Evolutionary conservation across 2,113 vertebrate species (phyloP), one percentile per base, ranked within the genome.

Genomic region (Thomomys bottae): DNA sequence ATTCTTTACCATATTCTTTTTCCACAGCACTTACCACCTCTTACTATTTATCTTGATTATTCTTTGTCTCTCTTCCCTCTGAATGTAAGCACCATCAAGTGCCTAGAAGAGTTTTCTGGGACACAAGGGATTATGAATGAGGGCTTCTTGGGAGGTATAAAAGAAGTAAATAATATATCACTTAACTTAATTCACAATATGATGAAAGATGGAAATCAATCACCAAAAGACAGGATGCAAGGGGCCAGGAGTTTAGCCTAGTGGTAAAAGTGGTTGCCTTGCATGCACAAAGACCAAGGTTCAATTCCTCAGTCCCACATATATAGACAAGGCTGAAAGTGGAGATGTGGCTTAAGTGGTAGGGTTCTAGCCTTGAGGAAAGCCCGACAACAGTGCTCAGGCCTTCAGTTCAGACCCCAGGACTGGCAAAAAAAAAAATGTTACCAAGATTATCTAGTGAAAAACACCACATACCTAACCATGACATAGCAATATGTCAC

Each of bases 401-500:
- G 45, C 45, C 45, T 12, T 11, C 9, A 49, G 45, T 49, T 49
- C 45, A 49, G 45, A 12, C 45, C 45, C 45, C 9, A 1, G 45
- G 14, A 8, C 45, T n/a, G n/a, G n/a, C n/a, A n/a, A n/a, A n/a
- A n/a, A n/a, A n/a, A n/a, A n/a, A n/a, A 81, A 70, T 3, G 8
- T 72, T 75, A 42, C 78, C 26, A 61, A 32, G 49, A 54, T 42
- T 40, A 32, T 34, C 91, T 77, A 75, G 26, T 30, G 30, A 81
- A 49, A 42, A 82, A 20, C 23, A 83, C n/a, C 38, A 83, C 36
- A 73, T 30, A 30, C n/a, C 38, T 21, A 82, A 90, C 32, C 34
- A 84, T 9, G 71, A 38, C 61, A 64, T 75, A 81, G 54, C 71
- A 93, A 84, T 21, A 96, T 30, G 26, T 92, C 88, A 95, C 49